Evolutionary conservation across 2,797 vertebrate species (phyloP), one percentile per base, ranked within the genome.

Genomic region (Phataginus tetradactyla): DNA sequence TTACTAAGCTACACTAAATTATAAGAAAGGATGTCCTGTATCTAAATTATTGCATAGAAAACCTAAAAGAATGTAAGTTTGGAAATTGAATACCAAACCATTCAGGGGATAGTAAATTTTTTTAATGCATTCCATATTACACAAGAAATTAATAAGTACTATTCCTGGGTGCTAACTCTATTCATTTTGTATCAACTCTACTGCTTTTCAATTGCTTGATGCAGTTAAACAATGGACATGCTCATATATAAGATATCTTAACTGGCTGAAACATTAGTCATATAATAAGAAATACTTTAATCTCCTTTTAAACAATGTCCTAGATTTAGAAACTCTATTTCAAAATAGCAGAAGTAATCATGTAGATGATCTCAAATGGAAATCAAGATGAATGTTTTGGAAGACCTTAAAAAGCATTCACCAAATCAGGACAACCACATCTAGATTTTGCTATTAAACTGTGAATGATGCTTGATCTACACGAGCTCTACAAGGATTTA

Each of bases 321-420:
- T 87, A 80, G 11, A 85, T 96, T 94, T 88, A 91, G 61, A 95
- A 93, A 9, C 37, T 85, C 84, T 91, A 79, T 68, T 96, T 92
- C 61, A 92, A 93, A 95, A 91, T 1, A 94, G n/a, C 42, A 83
- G 45, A 90, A 74, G 20, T 55, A 94, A 83, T 84, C 88, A 63
- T 20, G 37, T 14, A 72, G 85, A 89, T 64, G 8, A 84, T 71
- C 80, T 86, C 42, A 69, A 86, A 37, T 45, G 53, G 61, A 69
- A 86, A 86, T 80, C 79, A 86, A 80, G 59, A 95, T 49, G 69
- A 91, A 63, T 29, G 21, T 25, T 68, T 1, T 66, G 75, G n/a
- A 74, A 86, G 66, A 11, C 53, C 69, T 37, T 49, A 25, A 83
- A 75, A 89, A 83, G 93, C 55, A 86, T 66, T 74, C 42, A 39